phyloP scores from a whole-genome alignment of 2,113 vertebrate genomes.

The Acinonyx jubatus region DNA sequence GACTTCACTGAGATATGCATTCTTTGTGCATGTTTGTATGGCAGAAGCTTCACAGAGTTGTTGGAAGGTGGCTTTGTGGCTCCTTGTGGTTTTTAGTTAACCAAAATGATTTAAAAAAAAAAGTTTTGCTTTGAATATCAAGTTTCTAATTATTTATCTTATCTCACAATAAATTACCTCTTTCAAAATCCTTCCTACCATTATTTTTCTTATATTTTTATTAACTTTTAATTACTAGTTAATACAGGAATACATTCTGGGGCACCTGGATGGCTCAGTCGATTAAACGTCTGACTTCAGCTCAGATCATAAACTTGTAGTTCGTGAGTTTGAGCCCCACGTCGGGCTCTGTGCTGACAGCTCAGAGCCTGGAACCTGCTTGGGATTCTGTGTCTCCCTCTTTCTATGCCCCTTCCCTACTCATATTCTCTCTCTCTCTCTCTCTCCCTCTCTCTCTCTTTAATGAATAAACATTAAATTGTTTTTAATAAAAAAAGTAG shows the following conservation, averaged over 20 bases:
- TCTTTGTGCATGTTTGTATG: slow-evolving; percentile 40
- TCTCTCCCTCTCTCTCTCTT: no score
- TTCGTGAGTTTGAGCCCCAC: no score
- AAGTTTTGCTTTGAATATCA: slow-evolving; percentile 11
- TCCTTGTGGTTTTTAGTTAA: not conserved
- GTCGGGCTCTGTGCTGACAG: no score
- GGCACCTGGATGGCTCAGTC: no score
- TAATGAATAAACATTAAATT: no score
- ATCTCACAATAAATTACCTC: not conserved
- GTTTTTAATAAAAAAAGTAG: no score
- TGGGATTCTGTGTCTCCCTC: no score
- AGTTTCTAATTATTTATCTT: slow-evolving; percentile 46
- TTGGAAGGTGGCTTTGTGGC: not conserved
- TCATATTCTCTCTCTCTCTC: no score
- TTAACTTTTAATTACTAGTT: slow-evolving; percentile 28
- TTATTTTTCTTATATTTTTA: slow-evolving; percentile 31
- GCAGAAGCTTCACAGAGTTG: slow-evolving; percentile 36
- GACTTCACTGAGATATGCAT: not conserved
- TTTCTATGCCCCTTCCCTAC: no score
- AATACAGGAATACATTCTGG: not conserved
- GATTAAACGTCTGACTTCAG: no score
- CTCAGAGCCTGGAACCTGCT: no score
- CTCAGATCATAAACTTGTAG: no score
- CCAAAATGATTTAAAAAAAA: not conserved
- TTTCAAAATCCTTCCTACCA: not conserved